Conservation (phyloP, 2,888 invertebrate genomes). For the Nomada ferruginata region DNA sequence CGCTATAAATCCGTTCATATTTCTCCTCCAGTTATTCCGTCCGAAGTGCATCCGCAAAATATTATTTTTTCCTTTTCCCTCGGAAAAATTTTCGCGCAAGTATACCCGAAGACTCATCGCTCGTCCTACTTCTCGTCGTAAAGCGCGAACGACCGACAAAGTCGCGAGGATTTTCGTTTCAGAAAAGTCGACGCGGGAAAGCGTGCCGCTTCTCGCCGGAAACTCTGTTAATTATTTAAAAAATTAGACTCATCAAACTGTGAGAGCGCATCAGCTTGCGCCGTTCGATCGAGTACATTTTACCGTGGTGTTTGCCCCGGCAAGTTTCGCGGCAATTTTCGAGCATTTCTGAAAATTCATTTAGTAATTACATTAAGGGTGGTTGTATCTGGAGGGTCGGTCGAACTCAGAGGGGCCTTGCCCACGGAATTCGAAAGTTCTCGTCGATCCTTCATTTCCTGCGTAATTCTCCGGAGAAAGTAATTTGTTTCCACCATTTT, state of each 20-base stretch:
- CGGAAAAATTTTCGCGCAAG: neutral
- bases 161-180: neutral
- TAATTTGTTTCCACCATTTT: slow-evolving; percentile 49
- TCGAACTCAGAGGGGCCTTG: slow-evolving; percentile 40
- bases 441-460: slow-evolving; percentile 54
- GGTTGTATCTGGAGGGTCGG: slow-evolving; percentile 20
- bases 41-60: neutral
- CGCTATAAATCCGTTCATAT: slow-evolving; percentile 18
- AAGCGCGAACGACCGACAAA: neutral
- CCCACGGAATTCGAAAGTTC: slow-evolving; percentile 63
- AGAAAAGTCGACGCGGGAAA: neutral
- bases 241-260: slow-evolving; percentile 43
- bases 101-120: slow-evolving; percentile 3
- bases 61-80: slow-evolving; percentile 3
- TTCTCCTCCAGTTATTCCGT: neutral
- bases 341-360: slow-evolving; percentile 60
- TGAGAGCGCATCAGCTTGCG: slow-evolving; percentile 17
- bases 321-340: slow-evolving; percentile 49
- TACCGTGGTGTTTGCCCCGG: neutral
- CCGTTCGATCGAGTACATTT: slow-evolving; percentile 28
- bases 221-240: slow-evolving; percentile 38
- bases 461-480: slow-evolving; percentile 53
- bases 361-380: slow-evolving; percentile 7
- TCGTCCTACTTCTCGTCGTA: neutral
- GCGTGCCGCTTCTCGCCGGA: slow-evolving; percentile 8